Base-by-base conservation (phyloP, 2,888 invertebrate species). In the Tachina lurida region DNA sequence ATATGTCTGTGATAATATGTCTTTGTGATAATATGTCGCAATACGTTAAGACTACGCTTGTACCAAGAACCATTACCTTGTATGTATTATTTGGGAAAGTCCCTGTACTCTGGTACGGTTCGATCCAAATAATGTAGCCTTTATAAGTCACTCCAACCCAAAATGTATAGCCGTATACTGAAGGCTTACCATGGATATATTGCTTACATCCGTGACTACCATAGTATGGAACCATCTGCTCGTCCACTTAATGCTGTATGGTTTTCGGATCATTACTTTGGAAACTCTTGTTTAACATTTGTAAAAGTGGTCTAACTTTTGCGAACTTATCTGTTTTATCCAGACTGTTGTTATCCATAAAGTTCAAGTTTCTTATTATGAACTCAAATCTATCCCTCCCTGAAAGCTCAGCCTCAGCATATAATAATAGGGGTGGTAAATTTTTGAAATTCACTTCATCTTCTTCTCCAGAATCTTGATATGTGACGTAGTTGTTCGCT, bases 371-470 rank as follows among this genome's bases (percentile, higher is more conserved):
- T 22, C 22, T 22, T 22, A 22, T 22, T 22, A 22, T 22, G 22
- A 22, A 22, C 22, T 22, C 22, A 2, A 22, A 22, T 22, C 22
- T 22, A 22, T 22, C 1, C 22, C 22, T 22, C 22, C 22, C n/a
- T n/a, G n/a, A 39, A 15, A 54, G 22, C 56, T 43, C 45, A 71
- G 54, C 52, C 49, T 62, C 52, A 41, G 75, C 52, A 52, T 49
- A 41, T 52, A 60, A 39, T 62, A 74, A 74, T n/a, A 39, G 22
- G 15, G 45, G 74, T 45, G 45, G 74, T 45, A 60, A 58, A n/a
- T 74, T 47, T 60, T 73, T 56, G 47, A 73, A 60, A 73, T 73
- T 60, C 15, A 73, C 60, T 58, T 58, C 47, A 65, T 65, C 65
- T 58, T 60, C 52, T 41, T 43, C 47, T 65, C 2, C 45, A 65